Evolutionary conservation across 2,888 invertebrate species (phyloP).

Genomic region (Apantesis nais): DNA sequence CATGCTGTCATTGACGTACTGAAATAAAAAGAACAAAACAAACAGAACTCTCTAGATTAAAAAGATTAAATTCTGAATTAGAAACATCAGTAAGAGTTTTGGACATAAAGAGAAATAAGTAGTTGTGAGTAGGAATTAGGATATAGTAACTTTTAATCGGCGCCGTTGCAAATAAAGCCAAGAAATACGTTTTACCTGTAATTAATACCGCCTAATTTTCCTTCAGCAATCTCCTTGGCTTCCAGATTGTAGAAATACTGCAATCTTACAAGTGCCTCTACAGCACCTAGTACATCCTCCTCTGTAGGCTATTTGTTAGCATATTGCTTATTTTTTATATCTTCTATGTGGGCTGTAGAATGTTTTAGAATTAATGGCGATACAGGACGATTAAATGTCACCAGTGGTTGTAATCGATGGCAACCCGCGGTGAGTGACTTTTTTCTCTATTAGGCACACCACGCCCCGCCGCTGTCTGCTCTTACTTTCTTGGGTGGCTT

Average conservation of each 20-base stretch:
- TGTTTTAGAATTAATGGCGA: neutral
- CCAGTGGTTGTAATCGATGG: no score
- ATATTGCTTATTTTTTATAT: slow-evolving; percentile 3
- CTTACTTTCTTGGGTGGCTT: no score
- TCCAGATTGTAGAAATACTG: slow-evolving; percentile 4
- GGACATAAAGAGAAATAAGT: no score
- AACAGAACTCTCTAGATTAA: neutral
- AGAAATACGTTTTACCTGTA: slow-evolving; percentile 1
- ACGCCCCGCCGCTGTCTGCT: no score
- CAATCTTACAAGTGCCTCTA: neutral
- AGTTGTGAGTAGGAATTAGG: no score
- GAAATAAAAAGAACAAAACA: slow-evolving; percentile 25
- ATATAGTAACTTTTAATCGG: neutral
- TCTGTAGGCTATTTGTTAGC: slow-evolving; percentile 4
- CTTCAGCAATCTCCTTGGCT: neutral
- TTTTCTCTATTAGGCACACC: no score
- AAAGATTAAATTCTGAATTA: neutral
- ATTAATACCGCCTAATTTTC: neutral
- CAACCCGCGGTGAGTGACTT: no score
- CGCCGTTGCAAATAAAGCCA: neutral
- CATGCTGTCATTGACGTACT: slow-evolving; percentile 91
- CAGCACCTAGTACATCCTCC: slow-evolving; percentile 6
- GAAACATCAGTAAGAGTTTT: no score
- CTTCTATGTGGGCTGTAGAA: neutral
- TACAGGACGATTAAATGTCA: no score